Evolutionary conservation across 2,797 vertebrate species (phyloP), one percentile per base, ranked within the genome.

Genomic region (Choloepus didactylus): DNA sequence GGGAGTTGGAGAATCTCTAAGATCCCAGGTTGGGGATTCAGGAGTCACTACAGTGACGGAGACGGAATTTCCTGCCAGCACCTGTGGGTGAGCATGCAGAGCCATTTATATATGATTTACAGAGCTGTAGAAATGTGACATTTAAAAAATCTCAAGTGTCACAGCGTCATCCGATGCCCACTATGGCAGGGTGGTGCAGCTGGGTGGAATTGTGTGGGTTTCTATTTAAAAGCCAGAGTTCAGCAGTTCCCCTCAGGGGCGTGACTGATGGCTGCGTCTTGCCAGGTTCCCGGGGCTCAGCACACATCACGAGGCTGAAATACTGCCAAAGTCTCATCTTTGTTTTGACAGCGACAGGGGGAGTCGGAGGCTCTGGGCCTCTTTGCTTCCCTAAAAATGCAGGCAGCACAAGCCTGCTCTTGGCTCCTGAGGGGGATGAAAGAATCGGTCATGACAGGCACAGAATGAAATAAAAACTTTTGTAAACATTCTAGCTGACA

Each of bases 181-280:
- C 73, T 49, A 2, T 6, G n/a, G n/a, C 25, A 21, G 90, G 70
- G 11, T 0, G 7, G 70, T 73, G 96, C 7, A 21, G 79, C 91
- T 49, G 80, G 67, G 77, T 54, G 80, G 51, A 90, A 66, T 46
- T n/a, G 64, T 9, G 19, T 72, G 86, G 80, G 38, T 87, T 93
- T 96, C 91, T 93, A 23, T 92, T 95, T 94, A 84, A 92, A 96
- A 82, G 56, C 85, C 54, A 64, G 54, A 95, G 86, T 89, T 96
- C 79, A 89, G 73, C 88, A 21, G 60, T 93, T 6, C 91, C 81
- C 75, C 75, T 35, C 62, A 38, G 86, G 92, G 67, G 79, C 56
- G 21, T 86, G 70, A 69, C 59, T 60, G 64, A 80, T 49, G 5
- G 25, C 60, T 80, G 44, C 85, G 35, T 19, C 70, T 93, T 77